Conservation (phyloP, 2,797 vertebrate genomes). For the Emys orbicularis region DNA sequence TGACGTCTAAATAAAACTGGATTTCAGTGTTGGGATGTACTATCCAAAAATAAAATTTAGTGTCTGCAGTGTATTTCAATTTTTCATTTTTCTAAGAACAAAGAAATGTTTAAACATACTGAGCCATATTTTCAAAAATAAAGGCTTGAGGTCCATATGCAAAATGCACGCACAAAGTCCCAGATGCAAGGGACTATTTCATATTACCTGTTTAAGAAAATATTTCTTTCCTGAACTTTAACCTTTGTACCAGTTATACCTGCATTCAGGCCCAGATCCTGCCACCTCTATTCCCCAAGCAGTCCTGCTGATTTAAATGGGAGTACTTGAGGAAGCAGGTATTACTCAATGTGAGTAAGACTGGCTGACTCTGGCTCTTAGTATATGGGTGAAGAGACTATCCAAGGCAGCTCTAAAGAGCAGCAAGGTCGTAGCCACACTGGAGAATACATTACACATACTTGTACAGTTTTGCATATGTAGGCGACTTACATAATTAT, state of each 20-base stretch:
- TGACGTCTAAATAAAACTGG: neutral
- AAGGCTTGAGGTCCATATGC: neutral
- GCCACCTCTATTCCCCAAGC: neutral
- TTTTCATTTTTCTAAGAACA: neutral
- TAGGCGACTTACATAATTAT: neutral
- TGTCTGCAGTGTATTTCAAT: neutral
- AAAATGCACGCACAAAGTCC: rapidly evolving
- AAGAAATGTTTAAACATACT: rapidly evolving
- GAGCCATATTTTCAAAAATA: neutral
- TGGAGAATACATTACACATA: neutral
- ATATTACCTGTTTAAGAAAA: neutral
- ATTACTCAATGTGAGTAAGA: neutral
- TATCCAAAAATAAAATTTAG: neutral
- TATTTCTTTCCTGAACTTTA: neutral
- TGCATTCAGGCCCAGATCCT: neutral
- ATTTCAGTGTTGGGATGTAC: neutral
- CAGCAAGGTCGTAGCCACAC: neutral
- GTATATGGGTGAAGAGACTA: neutral
- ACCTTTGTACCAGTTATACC: neutral
- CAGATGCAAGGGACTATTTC: neutral
- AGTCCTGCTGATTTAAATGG: neutral
- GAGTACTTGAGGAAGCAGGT: neutral
- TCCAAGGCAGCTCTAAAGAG: neutral
- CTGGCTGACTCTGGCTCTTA: neutral
- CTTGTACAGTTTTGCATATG: neutral